Evolutionary conservation across 2,797 vertebrate species (phyloP), one percentile per base, ranked within the genome.

Genomic region (Danionella dracula): DNA sequence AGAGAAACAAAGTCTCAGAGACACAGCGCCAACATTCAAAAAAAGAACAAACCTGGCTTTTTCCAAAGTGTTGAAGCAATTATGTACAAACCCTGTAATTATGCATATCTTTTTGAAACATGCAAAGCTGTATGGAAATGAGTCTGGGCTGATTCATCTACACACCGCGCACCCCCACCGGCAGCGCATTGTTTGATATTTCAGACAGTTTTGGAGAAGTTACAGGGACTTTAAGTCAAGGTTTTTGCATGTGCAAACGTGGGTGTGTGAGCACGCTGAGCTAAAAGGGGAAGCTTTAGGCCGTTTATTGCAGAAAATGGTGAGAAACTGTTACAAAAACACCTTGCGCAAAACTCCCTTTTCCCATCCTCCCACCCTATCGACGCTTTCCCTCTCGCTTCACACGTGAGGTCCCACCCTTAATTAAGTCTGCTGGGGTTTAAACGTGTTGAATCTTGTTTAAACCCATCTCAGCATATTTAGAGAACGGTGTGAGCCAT

Each of bases 361-460:
- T 68, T 56, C 73, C 59, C 40, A 62, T 72, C 54, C 65, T 67
- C 69, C 71, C 41, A 44, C 49, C 42, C 68, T 53, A 27, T 41
- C 10, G 34, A 44, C 57, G 29, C 45, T 44, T 51, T 62, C 53
- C 59, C 67, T 57, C 62, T 60, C 59, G 10, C 63, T 56, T 68
- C 72, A 7, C 80, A 74, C 66, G 64, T 77, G 71, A 27, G 75
- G 85, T 82, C 80, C 82, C 82, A 82, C 82, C 79, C 88, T 92
- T 94, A 95, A 95, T 94, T 90, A 94, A 93, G 91, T 91, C 93
- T 94, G 89, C 83, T 91, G 93, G 93, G 93, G 87, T 93, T 96
- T 95, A 88, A 88, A 79, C 91, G 88, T 86, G 90, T 93, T 92
- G 91, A 86, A 89, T 93, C 87, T 93, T 88, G 88, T 94, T 94